Conservation (phyloP, 2,113 vertebrate species). For the Corvus moneduloides region DNA sequence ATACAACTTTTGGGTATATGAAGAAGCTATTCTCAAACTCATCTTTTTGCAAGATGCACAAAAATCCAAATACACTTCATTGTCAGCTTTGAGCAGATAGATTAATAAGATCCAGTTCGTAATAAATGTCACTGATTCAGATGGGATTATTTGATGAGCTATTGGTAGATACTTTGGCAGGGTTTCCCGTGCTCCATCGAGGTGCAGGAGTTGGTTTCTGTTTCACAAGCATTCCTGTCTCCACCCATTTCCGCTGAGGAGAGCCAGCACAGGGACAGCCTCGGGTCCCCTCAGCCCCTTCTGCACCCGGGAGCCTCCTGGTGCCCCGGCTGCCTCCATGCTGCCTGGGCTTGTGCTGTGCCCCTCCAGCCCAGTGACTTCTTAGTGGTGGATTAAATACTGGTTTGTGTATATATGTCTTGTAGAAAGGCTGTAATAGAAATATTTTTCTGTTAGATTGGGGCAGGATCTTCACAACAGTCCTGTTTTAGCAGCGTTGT, state of each 20-base stretch:
- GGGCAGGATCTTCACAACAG: neutral
- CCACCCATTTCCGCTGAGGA: neutral
- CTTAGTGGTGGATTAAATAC: neutral
- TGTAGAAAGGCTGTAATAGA: neutral
- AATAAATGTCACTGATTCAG: neutral
- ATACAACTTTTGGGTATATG: neutral
- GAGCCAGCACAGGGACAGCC: neutral
- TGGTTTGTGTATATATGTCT: rapidly evolving
- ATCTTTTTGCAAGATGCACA: neutral
- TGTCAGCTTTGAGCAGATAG: neutral
- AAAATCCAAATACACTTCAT: neutral
- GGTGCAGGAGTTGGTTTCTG: neutral
- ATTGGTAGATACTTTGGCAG: neutral
- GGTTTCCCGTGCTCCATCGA: neutral
- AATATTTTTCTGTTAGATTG: neutral
- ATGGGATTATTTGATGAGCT: neutral
- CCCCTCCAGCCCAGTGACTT: neutral
- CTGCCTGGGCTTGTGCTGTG: neutral
- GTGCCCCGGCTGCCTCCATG: rapidly evolving
- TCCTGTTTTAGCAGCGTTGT: neutral
- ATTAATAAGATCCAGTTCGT: neutral
- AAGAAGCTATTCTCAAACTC: neutral
- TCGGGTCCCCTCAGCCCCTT: neutral
- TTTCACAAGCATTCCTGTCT: neutral
- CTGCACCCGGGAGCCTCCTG: neutral